Base-by-base conservation (phyloP, 1,140 invertebrate species). In the Melanaphis sacchari region DNA sequence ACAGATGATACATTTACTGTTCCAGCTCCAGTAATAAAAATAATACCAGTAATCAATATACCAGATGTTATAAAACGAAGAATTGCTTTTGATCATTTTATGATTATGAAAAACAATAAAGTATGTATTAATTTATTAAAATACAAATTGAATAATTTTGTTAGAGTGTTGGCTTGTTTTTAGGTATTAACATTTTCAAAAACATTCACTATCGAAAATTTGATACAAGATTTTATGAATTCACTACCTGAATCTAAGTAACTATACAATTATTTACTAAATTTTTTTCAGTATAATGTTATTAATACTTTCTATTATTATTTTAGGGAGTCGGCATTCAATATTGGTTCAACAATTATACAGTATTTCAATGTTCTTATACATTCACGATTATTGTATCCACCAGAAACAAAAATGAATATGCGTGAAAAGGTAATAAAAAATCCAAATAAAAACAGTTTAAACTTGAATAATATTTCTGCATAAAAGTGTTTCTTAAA, bases 21-120 rank as follows among this genome's bases (percentile, higher is more conserved):
- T 49, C 81, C 91, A 84, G 46, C 46, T 31, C 91, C 91, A 52
- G 46, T 93, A 24, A 9, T 84, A 92, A 92, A 24, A 92, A 92
- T 21, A 40, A 84, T n/a, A 52, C 91, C 46, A 40, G n/a, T 40
- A 31, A 52, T 93, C 40, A 26, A 85, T 9, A 54, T 93, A 54
- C 91, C 91, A 84, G 21, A 21, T n/a, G 9, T 40, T 2, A 36
- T 93, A 31, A 93, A 40, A 93, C 6, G 9, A 21, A 84, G 81
- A 93, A 40, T 93, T 85, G 91, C 81, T n/a, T 59, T 21, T 93
- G 91, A 93, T 85, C 7, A 40, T 49, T 0, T 2, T 21, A 93
- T 54, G 46, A 31, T 84, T 49, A 11, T 24, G 3, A 5, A 15
- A 40, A 15, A 7, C 1, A 93, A 93, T 22, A n/a, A 31, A 54